These are phyloP conservation scores for Drosophila longiperda DNA, from an alignment of 2,888 invertebrate genomes.

Conservation along the genomic window DNA sequence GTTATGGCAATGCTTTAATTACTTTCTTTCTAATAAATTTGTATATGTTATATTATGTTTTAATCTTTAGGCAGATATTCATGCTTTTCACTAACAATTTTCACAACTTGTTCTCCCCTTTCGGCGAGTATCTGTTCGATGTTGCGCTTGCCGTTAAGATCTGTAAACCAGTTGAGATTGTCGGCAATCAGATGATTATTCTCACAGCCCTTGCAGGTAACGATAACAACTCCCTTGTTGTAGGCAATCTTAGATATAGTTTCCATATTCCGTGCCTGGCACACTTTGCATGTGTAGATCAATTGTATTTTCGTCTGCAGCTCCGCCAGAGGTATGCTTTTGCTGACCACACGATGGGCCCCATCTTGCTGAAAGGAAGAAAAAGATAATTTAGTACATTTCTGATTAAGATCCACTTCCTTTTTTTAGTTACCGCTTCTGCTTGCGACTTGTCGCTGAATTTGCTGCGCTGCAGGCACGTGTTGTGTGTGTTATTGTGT, in stretches of 20 bases:
- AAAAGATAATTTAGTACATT: not conserved
- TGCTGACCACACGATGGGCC: conserved; percentile 31
- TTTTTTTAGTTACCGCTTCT: conserved; percentile 16
- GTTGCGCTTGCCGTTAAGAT: conserved; percentile 91
- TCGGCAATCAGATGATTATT: conserved; percentile 98
- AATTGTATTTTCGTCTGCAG: conserved; percentile 88
- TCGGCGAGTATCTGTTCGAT: conserved; percentile 95
- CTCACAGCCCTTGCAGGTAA: conserved; percentile 93
- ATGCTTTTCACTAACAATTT: conserved; percentile 74
- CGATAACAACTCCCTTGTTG: conserved; percentile 95
- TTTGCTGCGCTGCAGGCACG: conserved; percentile 31
- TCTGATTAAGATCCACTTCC: too few species aligned
- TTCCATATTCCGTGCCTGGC: conserved; percentile 91
- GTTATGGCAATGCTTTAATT: not conserved
- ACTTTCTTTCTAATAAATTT: not conserved
- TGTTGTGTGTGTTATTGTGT: conserved; percentile 43
- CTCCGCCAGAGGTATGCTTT: conserved; percentile 66
- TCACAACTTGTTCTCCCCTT: conserved; percentile 93
- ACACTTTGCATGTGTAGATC: conserved; percentile 95
- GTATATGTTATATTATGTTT: conserved; percentile 10
- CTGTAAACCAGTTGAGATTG: conserved; percentile 97
- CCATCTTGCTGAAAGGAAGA: conserved; percentile 33
- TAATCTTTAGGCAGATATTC: conserved; percentile 58
- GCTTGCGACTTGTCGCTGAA: conserved; percentile 30
- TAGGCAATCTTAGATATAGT: conserved; percentile 94